These are phyloP conservation scores for Lepus townsendii DNA, from an alignment of 2,797 vertebrate genomes.

Conservation along the genomic window DNA sequence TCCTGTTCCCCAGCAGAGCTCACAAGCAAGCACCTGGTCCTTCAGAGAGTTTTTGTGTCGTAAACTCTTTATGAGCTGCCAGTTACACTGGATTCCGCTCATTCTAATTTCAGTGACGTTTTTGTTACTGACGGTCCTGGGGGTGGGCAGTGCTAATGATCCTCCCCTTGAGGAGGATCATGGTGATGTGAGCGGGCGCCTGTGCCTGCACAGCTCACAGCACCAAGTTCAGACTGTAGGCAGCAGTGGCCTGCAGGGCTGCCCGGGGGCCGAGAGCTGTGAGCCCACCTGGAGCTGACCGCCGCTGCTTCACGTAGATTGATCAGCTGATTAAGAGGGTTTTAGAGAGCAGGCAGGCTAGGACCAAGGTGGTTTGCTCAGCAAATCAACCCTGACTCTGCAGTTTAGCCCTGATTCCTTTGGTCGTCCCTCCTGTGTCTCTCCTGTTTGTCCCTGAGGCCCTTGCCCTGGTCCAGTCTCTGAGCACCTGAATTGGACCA, in stretches of 20 bases:
- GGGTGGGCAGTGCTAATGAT: neutral
- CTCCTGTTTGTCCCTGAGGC: neutral
- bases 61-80: neutral
- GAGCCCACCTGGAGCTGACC: neutral
- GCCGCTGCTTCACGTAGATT: neutral
- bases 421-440: neutral
- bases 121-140: neutral
- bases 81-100: neutral
- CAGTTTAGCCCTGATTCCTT: neutral
- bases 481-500: rapidly evolving
- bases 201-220: neutral
- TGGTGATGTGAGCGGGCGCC: neutral
- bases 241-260: no score
- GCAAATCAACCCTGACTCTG: constrained; percentile 17
- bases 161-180: neutral
- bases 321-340: constrained; percentile 22
- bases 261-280: no score
- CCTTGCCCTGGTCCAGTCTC: neutral
- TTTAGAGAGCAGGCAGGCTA: constrained; percentile 24
- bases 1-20: neutral
- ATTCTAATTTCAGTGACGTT: neutral
- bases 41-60: neutral
- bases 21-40: neutral
- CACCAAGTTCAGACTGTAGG: no score
- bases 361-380: constrained; percentile 10